Base-by-base conservation (phyloP, 23 tunicate species). In the Diplosoma virens region DNA sequence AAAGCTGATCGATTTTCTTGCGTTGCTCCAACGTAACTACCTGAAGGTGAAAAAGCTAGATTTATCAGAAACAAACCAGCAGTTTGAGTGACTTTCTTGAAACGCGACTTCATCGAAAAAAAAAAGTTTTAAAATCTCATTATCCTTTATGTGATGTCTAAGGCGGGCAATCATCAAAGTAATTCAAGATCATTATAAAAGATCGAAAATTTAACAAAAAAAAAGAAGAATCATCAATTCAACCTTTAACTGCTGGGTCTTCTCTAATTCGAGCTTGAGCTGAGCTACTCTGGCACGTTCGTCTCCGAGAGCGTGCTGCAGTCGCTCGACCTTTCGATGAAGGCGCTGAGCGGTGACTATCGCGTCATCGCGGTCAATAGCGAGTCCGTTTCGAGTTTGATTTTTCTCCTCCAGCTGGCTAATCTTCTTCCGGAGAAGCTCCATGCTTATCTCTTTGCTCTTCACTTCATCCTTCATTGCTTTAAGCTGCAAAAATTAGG, bases 331-430 rank as follows among this genome's bases (percentile, higher is more conserved):
- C 60, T 93, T 93, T 27, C 79, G 72, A 30, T 92, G 92, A 64
- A 86, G 47, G 66, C 89, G 90, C 59, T 93, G 93, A 21, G 82
- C 87, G 23, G 91, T 77, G 67, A 92, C 76, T 25, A 87, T 81
- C 4, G 94, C 86, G 85, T 87, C 94, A 75, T 87, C 94, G n/a
- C 94, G 77, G 69, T 93, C 98, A 58, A 93, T 61, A 14, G 98
- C 94, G 32, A 93, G 89, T 1, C 71, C 83, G 2, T 94, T 81
- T 59, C 89, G 47, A 18, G 80, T 79, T 61, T 79, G 70, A 20
- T 82, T 82, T 73, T 48, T 82, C 35, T 86, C 89, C 29, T 86
- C 94, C 60, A 81, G 30, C 60, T 86, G 86, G 0, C 85, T 76
- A 14, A 84, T 79, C 75, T 93, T 93, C 79, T 93, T 93, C 30